Evolutionary conservation across 2,888 invertebrate species (phyloP), one percentile per base, ranked within the genome.

Genomic region (Iphiclides podalirius): DNA sequence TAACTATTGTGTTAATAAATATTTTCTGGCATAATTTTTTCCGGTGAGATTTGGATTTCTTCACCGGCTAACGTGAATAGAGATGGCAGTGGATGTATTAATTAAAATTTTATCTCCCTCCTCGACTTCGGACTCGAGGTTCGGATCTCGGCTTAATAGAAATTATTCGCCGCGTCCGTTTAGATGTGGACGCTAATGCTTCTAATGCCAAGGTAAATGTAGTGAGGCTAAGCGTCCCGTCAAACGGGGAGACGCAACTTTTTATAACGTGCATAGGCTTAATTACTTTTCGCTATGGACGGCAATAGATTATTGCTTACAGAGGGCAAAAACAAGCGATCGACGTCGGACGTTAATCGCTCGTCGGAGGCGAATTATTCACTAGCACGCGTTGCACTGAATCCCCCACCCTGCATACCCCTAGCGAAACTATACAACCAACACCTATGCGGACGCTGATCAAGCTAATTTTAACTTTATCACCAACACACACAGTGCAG

Each of bases 321-420:
- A 52, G 58, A 56, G 60, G 59, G 66, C 68, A 71, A 75, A 75
- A 80, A 74, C 67, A 66, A 63, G 63, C 68, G 71, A 75, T 78
- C 71, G 67, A 70, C 66, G 69, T 68, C 69, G 75, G 79, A 75
- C 81, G 78, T 84, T 87, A 87, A 88, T 86, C 86, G 86, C 70
- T 79, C 79, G 79, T 84, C 83, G 77, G 79, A 78, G 83, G 76
- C 76, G 72, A 81, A 87, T 88, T 88, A 88, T 88, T 88, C 88
- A 86, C 77, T 67, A 79, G 70, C 87, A 88, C 85, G 88, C 83
- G 79, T 79, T 79, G 83, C 84, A 77, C 62, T 70, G 72, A 70
- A 72, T 69, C 75, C 66, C 59, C 76, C 79, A 77, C 75, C 78
- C 79, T 70, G 75, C 69, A 70, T 70, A 75, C 72, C 76, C 75